Conservation (phyloP, 2,888 invertebrate species). For the Chalcis sispes region DNA sequence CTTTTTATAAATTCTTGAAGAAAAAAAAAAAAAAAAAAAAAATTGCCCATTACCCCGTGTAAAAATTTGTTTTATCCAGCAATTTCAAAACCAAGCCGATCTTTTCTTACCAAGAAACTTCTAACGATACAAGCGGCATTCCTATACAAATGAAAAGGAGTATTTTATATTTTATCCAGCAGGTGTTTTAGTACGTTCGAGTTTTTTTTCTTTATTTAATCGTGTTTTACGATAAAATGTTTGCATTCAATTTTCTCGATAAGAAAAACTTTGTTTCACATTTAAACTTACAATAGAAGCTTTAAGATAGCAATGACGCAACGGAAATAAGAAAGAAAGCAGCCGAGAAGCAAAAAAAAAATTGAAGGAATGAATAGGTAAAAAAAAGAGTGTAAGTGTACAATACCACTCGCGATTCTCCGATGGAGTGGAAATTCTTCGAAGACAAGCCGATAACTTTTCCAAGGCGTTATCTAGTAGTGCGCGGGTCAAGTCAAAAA, state of each 20-base stretch:
- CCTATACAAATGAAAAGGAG: no score
- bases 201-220: constrained; percentile 38
- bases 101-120: no score
- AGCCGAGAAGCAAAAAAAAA: not conserved
- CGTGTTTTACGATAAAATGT: constrained; percentile 24
- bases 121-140: no score
- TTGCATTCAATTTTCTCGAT: constrained; percentile 42
- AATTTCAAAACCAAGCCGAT: no score
- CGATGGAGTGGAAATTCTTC: constrained; percentile 56
- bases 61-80: no score
- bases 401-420: constrained; percentile 51
- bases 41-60: no score
- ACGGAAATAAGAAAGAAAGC: not conserved
- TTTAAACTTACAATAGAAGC: constrained; percentile 14
- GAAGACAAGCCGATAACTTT: constrained; percentile 57
- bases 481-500: constrained; percentile 44
- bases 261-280: constrained; percentile 52
- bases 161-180: no score
- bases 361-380: constrained; percentile 5
- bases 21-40: no score
- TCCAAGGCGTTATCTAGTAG: constrained; percentile 46
- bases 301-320: constrained; percentile 19
- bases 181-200: not conserved
- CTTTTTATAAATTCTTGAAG: no score
- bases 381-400: not conserved